Conservation (phyloP, 2,113 vertebrate species). For the Lepus timidus region DNA sequence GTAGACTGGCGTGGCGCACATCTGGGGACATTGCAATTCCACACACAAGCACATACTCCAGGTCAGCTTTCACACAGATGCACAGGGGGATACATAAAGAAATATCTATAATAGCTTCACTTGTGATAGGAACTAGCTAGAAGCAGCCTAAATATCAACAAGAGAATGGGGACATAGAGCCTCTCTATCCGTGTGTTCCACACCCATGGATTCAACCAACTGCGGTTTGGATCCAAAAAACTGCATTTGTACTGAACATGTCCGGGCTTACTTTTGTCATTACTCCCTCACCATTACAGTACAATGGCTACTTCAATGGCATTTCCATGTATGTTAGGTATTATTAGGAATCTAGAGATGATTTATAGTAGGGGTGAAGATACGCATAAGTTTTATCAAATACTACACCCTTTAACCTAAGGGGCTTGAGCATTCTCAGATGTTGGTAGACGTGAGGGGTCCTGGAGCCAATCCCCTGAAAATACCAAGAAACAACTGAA, state of each 20-base stretch:
- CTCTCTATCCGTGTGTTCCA: neutral
- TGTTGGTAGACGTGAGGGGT: neutral
- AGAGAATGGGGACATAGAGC: neutral
- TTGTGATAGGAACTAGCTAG: neutral
- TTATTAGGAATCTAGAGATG: neutral
- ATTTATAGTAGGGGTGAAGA: neutral
- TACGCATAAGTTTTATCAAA: neutral
- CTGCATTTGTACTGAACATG: neutral
- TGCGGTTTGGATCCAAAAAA: neutral
- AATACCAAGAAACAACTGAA: neutral
- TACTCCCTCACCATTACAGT: neutral
- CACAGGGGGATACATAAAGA: constrained; percentile 4
- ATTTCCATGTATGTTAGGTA: neutral
- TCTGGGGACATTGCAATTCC: neutral
- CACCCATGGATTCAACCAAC: neutral
- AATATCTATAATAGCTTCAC: neutral
- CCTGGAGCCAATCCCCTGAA: neutral
- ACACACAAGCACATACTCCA: constrained; percentile 32
- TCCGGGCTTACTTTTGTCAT: neutral
- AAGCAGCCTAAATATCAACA: constrained; percentile 32
- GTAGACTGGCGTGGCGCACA: too few species aligned
- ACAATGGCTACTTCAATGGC: too few species aligned
- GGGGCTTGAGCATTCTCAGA: neutral
- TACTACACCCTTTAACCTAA: neutral
- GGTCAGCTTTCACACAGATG: constrained; percentile 42